phyloP scores from a whole-genome alignment of 1,140 invertebrate species.

The Micrasema minimum region DNA sequence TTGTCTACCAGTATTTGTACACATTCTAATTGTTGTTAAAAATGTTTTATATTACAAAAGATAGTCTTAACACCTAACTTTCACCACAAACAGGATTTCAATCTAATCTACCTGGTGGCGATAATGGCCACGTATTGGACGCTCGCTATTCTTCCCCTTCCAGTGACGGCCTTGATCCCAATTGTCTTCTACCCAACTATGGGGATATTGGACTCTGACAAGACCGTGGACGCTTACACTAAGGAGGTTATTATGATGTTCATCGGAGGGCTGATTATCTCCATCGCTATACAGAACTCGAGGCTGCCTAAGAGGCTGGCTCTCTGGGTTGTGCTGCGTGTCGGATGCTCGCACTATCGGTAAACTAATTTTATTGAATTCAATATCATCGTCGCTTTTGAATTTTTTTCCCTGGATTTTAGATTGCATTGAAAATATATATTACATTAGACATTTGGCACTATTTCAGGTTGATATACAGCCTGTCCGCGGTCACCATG shows the following conservation, averaged over 20 bases:
- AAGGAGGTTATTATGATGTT: conserved; percentile 84
- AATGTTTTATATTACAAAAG: no score
- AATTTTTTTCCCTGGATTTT: no score
- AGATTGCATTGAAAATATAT: no score
- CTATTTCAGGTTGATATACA: conserved; percentile 62
- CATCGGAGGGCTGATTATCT: conserved; percentile 76
- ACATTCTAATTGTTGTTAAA: no score
- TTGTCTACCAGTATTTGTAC: no score
- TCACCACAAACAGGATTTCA: conserved; percentile 62
- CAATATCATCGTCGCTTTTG: no score
- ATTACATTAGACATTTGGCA: no score
- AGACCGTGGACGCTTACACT: conserved; percentile 72
- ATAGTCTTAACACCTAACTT: no score
- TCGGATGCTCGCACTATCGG: conserved; percentile 74
- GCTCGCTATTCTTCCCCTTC: conserved; percentile 76
- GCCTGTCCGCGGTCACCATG: conserved; percentile 67
- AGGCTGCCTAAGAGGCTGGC: conserved; percentile 82
- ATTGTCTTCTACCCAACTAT: conserved; percentile 78
- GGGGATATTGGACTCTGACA: conserved; percentile 68
- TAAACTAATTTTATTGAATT: conserved; percentile 41
- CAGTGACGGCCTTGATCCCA: conserved; percentile 79
- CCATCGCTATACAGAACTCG: conserved; percentile 79
- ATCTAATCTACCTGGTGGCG: conserved; percentile 75
- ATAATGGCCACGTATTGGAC: conserved; percentile 83
- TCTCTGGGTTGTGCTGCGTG: conserved; percentile 72